Base-by-base conservation (phyloP, 2,113 vertebrate species). In the Elachura formosa region DNA sequence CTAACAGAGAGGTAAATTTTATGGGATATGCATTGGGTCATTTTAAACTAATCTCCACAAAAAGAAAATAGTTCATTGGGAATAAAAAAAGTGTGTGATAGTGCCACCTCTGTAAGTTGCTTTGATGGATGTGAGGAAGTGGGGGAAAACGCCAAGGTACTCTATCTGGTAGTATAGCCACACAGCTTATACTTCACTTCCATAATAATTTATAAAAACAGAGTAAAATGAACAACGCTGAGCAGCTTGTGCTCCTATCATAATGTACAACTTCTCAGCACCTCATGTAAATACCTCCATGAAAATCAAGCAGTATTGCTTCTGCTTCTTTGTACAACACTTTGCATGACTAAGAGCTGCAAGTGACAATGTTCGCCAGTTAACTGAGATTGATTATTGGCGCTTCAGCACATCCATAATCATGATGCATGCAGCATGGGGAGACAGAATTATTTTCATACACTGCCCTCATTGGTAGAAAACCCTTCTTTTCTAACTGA, bases 341-440 rank as follows among this genome's bases (percentile, higher is more conserved):
- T 92, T 93, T 66, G 93, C 84, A 67, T 92, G 67, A 89, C 73
- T 59, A 82, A 69, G 38, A 94, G 67, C 61, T 90, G 89, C 87
- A 86, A 95, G 85, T 58, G 77, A 88, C 89, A 93, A 90, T 0
- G 14, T 73, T 93, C 84, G 80, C 46, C 68, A 67, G 90, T 75
- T 90, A 97, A 96, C 93, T 88, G 89, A 95, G 95, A 95, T 89
- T 89, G 93, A 94, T 96, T 93, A 93, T 84, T 90, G 83, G 72
- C 88, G 54, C 81, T 80, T 85, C 90, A 68, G 63, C 80, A 76
- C 84, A 89, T 79, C 63, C 71, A 85, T 92, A 94, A 94, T 90
- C 89, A 89, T 49, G 64, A 96, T 77, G 63, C 51, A 87, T n/a
- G 21, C 59, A 71, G 77, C 59, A 76, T 1, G 1, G 61, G 95